Evolutionary conservation across 1,140 invertebrate genomes (phyloP), one percentile per base, ranked within the genome.

Genomic region (Hylaeus anthracinus): DNA sequence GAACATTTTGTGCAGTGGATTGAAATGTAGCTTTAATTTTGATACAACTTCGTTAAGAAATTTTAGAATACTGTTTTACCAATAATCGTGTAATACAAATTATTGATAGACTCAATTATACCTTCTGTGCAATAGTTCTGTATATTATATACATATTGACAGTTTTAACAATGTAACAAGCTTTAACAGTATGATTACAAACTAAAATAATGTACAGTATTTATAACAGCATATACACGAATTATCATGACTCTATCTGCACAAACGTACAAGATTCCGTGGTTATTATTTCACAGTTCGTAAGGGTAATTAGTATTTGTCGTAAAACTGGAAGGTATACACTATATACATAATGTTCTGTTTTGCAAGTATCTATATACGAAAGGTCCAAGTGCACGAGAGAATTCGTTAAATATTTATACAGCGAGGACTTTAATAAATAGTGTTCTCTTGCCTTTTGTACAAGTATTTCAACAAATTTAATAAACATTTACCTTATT

Each of bases 141-240:
- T 81, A 65, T 77, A 78, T 81, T 81, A 81, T 81, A 70, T 81
- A 78, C 73, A 81, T 81, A 81, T 77, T 64, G 66, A 81, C 74
- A 81, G 26, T 53, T 77, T 70, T 56, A 77, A 64, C 72, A 69
- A 61, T 81, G 37, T 76, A 69, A 81, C 65, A 69, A 76, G 64
- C 66, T 43, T 58, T 76, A 81, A 81, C 56, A 64, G 6, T 63
- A 56, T 76, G 51, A 15, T 64, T 51, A 63, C 37, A 81, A 76
- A 76, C 41, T 76, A 70, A 76, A 79, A 73, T 63, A 79, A 79
- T 79, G 43, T 79, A 79, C 73, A 81, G 45, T 76, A 81, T 76
- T 67, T 76, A 76, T 81, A 69, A 12, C 45, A 5, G n/a, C 48
- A 69, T 69, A 69, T 69, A 76, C 66, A 81, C 70, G 51, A 41